phyloP scores from a whole-genome alignment of 2,113 vertebrate genomes.

The Pseudonaja textilis region DNA sequence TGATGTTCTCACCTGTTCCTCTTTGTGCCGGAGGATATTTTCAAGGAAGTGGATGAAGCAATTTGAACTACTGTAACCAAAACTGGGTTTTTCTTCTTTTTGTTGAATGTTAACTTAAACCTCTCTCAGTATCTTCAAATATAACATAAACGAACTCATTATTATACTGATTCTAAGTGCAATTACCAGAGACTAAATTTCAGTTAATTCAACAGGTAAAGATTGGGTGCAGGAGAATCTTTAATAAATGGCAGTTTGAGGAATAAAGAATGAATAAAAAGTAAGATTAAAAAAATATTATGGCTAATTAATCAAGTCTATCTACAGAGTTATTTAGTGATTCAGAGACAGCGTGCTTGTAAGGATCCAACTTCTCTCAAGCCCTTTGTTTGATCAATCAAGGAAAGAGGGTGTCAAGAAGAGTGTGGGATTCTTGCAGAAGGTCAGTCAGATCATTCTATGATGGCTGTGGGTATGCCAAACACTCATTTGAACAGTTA shows the following conservation, averaged over 20 bases:
- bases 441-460: neutral
- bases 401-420: neutral
- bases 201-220: neutral
- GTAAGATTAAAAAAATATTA: neutral
- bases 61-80: neutral
- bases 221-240: neutral
- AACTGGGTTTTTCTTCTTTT: neutral
- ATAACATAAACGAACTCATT: neutral
- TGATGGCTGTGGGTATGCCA: neutral
- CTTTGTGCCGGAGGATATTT: neutral
- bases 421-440: constrained; percentile 16
- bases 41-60: neutral
- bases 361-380: neutral
- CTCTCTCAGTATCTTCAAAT: neutral
- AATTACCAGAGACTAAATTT: neutral
- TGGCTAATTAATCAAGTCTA: neutral
- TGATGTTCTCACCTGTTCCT: neutral
- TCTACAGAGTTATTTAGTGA: neutral
- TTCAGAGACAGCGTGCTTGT: neutral
- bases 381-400: neutral
- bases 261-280: neutral
- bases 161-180: neutral
- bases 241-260: neutral
- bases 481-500: neutral
- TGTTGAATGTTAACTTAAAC: neutral